Percentiles rank a stretch among this genome's conserved stretches.
These are phyloP conservation scores for Metaphire vulgaris DNA, from an alignment of 1,140 invertebrate species.

Conservation along the genomic window DNA sequence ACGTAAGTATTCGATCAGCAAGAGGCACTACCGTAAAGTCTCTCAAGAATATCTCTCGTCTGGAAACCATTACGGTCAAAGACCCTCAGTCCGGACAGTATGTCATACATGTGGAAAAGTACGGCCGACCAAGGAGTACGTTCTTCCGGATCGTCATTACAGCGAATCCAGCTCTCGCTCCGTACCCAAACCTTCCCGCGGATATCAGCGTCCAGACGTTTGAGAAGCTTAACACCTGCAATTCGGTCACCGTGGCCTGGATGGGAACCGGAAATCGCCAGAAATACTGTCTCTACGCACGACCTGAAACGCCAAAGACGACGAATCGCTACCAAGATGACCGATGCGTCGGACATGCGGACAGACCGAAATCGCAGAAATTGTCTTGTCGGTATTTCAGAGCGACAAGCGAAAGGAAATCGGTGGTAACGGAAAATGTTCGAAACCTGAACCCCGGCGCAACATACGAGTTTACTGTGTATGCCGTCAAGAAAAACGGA, in stretches of 20 bases:
- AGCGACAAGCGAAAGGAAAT: neutral
- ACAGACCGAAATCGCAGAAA: neutral
- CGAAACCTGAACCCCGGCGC: neutral
- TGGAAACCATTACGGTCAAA: neutral
- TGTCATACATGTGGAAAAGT: neutral
- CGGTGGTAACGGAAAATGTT: neutral
- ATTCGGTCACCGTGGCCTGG: slow-evolving; percentile 9
- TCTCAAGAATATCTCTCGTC: neutral
- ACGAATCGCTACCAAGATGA: neutral
- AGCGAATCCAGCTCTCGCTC: slow-evolving; percentile 23
- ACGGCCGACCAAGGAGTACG: neutral
- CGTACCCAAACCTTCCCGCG: slow-evolving; percentile 28
- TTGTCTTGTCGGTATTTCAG: neutral
- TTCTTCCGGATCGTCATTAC: neutral
- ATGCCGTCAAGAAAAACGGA: neutral
- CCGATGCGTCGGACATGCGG: neutral
- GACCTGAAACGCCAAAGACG: neutral
- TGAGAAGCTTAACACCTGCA: slow-evolving; percentile 5
- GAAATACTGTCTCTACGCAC: slow-evolving; percentile 22
- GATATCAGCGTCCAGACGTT: neutral
- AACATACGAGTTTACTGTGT: neutral
- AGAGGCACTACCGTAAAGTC: neutral
- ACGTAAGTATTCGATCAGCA: neutral
- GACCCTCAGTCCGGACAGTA: slow-evolving; percentile 8
- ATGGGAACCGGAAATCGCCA: slow-evolving; percentile 4